Percentiles rank a stretch among this genome's conserved stretches.
Conservation (phyloP, 2,113 vertebrate species). For the Irena cyanogastra region DNA sequence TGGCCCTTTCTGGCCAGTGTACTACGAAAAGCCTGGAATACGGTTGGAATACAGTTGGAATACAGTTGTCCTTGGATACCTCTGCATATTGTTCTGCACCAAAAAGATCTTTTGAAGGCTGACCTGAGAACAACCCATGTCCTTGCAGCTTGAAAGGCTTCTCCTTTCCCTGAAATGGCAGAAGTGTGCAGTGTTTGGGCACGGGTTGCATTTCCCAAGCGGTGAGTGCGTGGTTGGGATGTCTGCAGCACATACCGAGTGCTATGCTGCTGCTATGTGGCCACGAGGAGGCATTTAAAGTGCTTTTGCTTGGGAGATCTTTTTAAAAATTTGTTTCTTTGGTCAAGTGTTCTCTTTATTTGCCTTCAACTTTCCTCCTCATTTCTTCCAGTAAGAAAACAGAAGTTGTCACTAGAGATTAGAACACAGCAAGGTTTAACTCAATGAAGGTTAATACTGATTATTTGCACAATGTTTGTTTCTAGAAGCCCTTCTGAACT, state of each 20-base stretch:
- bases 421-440: background rate
- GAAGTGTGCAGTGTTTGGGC: background rate
- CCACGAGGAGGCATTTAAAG: background rate
- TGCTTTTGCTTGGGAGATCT: background rate
- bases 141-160: background rate
- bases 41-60: background rate
- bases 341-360: background rate
- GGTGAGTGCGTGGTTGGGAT: background rate
- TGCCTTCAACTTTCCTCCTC: background rate
- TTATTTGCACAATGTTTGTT: background rate
- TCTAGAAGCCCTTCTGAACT: background rate
- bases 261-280: background rate
- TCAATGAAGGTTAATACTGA: background rate
- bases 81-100: background rate
- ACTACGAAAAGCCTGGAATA: background rate
- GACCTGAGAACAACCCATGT: background rate
- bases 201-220: accelerated
- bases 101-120: background rate
- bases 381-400: background rate
- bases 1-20: accelerated
- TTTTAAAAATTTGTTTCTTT: constrained; percentile 7
- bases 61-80: background rate
- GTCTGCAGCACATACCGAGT: background rate
- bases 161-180: background rate
- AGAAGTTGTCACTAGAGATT: background rate